A percentile compares a stretch with the other conserved stretches of the same genome.
phyloP scores from a whole-genome alignment of 2,113 vertebrate species.

The Ardeotis arabs region DNA sequence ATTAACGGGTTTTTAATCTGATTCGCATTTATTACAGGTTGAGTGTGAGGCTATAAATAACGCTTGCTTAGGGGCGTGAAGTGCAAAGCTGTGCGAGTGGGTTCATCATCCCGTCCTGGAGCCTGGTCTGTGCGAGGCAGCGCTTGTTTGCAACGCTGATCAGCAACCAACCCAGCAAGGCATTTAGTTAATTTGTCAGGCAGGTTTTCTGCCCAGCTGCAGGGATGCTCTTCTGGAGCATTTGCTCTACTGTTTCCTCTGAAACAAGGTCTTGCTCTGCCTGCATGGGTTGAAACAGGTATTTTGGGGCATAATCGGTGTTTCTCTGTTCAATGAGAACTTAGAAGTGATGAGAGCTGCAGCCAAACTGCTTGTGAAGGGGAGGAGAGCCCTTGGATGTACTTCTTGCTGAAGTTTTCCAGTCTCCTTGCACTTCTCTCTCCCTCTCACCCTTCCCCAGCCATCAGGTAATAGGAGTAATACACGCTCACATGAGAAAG shows the following conservation, averaged over 20 bases:
- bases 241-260: rapidly evolving
- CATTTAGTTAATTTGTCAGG: not conserved
- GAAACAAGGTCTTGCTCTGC: not conserved
- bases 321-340: not conserved
- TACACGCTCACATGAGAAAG: not conserved
- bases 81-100: not conserved
- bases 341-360: not conserved
- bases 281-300: not conserved
- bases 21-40: slow-evolving; percentile 57
- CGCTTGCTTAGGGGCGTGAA: slow-evolving; percentile 1
- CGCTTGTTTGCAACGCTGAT: not conserved
- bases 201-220: not conserved
- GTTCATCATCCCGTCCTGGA: not conserved
- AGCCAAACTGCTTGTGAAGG: not conserved
- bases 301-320: not conserved
- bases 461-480: not conserved
- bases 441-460: not conserved
- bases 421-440: not conserved
- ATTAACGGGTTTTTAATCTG: slow-evolving; percentile 72
- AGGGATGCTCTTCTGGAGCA: not conserved
- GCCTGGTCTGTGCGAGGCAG: not conserved
- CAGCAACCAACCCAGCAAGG: not conserved
- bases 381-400: not conserved
- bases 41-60: slow-evolving; percentile 70
- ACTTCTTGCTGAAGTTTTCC: not conserved